phyloP scores from a whole-genome alignment of 2,113 vertebrate genomes.

The Microcebus griseorufus region DNA sequence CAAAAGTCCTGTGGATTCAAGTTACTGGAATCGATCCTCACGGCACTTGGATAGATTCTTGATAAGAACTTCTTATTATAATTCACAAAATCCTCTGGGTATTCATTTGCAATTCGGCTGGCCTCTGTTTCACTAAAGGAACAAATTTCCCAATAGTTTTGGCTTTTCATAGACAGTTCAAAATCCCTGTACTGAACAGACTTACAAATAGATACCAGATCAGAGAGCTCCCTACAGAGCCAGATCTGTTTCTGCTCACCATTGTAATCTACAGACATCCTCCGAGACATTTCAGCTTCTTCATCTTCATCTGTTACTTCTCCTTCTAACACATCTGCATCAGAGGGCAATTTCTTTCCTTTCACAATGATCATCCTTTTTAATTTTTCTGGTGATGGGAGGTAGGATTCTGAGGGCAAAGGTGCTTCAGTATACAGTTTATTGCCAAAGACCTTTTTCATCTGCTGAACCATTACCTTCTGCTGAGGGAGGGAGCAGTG shows the following conservation, averaged over 20 bases:
- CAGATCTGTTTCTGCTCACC: slow-evolving; percentile 89
- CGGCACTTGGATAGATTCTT: slow-evolving; percentile 93
- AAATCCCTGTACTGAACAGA: slow-evolving; percentile 91
- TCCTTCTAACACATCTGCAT: slow-evolving; percentile 90
- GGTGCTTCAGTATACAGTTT: slow-evolving; percentile 91
- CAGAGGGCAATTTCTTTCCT: slow-evolving; percentile 92
- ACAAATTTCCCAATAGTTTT: slow-evolving; percentile 95
- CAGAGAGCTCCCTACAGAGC: slow-evolving; percentile 93
- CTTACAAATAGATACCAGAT: slow-evolving; percentile 92
- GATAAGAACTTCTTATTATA: slow-evolving; percentile 97
- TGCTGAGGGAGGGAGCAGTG: slow-evolving; percentile 94
- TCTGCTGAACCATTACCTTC: slow-evolving; percentile 91
- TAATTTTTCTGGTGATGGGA: slow-evolving; percentile 95
- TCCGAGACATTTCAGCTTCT: slow-evolving; percentile 92
- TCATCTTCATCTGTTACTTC: slow-evolving; percentile 98
- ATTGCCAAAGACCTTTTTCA: slow-evolving; percentile 92
- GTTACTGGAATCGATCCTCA: slow-evolving; percentile 97
- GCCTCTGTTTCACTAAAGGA: slow-evolving; percentile 96
- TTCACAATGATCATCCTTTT: slow-evolving; percentile 94
- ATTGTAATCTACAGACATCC: slow-evolving; percentile 84
- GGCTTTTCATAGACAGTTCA: slow-evolving; percentile 90
- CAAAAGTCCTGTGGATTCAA: slow-evolving; percentile 98
- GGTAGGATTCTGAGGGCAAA: slow-evolving; percentile 86
- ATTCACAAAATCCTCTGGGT: slow-evolving; percentile 95
- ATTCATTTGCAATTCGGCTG: slow-evolving; percentile 93